A percentile compares a stretch with the other conserved stretches of the same genome.
These are phyloP conservation scores for Megalops cyprinoides DNA, from an alignment of 2,797 vertebrate species.

Conservation along the genomic window DNA sequence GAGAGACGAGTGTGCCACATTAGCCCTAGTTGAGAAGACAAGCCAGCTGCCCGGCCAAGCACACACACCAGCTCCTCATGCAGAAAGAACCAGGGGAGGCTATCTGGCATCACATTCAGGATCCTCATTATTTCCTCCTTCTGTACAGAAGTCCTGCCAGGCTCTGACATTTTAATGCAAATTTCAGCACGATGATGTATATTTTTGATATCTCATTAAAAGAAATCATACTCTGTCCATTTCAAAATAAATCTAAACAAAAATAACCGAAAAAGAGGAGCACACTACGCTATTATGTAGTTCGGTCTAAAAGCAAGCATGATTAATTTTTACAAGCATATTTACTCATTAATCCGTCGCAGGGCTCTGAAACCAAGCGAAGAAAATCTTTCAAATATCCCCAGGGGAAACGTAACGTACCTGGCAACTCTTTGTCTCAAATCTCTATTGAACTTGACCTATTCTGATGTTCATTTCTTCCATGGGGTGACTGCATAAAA, in stretches of 20 bases:
- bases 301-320: constrained; percentile 63
- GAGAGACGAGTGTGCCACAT: constrained; percentile 63
- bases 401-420: constrained; percentile 54
- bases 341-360: constrained; percentile 59
- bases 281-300: constrained; percentile 65
- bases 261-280: constrained; percentile 48
- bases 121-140: constrained; percentile 56
- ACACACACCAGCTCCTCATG: constrained; percentile 61
- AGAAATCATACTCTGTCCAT: constrained; percentile 35
- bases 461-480: constrained; percentile 8
- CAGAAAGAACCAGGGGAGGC: constrained; percentile 60
- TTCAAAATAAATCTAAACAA: constrained; percentile 62
- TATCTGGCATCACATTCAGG: constrained; percentile 72
- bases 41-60: constrained; percentile 65
- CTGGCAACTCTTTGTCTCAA: constrained; percentile 19
- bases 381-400: constrained; percentile 54
- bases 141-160: constrained; percentile 49
- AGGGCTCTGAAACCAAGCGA: constrained; percentile 62
- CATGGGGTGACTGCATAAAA: background rate
- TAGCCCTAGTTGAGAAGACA: constrained; percentile 65
- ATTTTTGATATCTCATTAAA: constrained; percentile 57
- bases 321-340: constrained; percentile 67
- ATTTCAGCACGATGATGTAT: constrained; percentile 51
- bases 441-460: background rate
- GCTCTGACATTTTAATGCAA: constrained; percentile 66